Conservation (phyloP, 2,113 vertebrate species). For the Callionymus lyra region DNA sequence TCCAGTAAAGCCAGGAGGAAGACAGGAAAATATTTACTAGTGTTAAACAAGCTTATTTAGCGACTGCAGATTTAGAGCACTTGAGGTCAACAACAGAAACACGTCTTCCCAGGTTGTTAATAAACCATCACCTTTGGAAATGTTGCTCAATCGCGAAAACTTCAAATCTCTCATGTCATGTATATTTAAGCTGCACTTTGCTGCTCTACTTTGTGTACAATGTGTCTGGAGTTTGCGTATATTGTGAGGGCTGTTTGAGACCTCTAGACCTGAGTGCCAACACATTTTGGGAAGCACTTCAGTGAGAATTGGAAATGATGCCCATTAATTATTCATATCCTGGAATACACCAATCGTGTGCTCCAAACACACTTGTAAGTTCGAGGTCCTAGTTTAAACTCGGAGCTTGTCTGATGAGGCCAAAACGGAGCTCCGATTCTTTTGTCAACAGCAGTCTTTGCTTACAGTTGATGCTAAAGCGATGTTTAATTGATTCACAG, state of each 20-base stretch:
- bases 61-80: slow-evolving; percentile 20
- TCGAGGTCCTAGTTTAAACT: slow-evolving; percentile 45
- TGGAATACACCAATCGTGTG: slow-evolving; percentile 57
- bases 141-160: slow-evolving; percentile 24
- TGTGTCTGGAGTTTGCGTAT: slow-evolving; percentile 44
- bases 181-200: slow-evolving; percentile 60
- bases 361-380: slow-evolving; percentile 52
- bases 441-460: too few species aligned
- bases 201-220: slow-evolving; percentile 56
- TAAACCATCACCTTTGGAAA: slow-evolving; percentile 20
- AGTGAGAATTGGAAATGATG: slow-evolving; percentile 65
- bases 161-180: slow-evolving; percentile 45
- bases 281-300: slow-evolving; percentile 66
- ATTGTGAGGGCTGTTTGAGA: slow-evolving; percentile 55
- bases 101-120: slow-evolving; percentile 26
- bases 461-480: too few species aligned
- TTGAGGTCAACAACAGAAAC: slow-evolving; percentile 23
- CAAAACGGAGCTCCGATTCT: too few species aligned
- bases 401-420: slow-evolving; percentile 10
- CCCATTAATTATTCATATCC: slow-evolving; percentile 60
- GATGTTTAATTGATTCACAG: too few species aligned
- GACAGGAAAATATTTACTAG: slow-evolving; percentile 48
- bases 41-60: slow-evolving; percentile 38
- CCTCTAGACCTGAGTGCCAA: slow-evolving; percentile 59
- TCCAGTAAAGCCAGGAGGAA: slow-evolving; percentile 35